Evolutionary conservation across 2,888 invertebrate species (phyloP), one percentile per base, ranked within the genome.

Genomic region (Ashinkailepas kermadecensis): DNA sequence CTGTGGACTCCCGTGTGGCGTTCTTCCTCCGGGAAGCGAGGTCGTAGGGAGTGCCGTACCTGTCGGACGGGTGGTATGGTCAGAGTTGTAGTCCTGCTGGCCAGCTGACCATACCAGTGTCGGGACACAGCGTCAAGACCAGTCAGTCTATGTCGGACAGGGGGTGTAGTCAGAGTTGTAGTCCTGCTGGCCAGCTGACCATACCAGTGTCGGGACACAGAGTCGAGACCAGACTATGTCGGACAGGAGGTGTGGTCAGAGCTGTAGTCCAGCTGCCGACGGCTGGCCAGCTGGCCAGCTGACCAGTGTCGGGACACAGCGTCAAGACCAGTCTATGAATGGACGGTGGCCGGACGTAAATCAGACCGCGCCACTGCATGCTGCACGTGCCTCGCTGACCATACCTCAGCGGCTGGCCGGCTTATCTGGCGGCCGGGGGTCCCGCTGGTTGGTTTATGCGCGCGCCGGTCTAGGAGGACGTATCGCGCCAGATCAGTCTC

Each of bases 1-100:
- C 96, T 81, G 98, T 99, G 39, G 97, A 97, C 88, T 99, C 99
- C 83, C 98, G 90, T 78, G 98, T 99, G 79, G 98, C 98, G 89
- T 99, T 99, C 90, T 99, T 98, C 85, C 98, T 91, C 85, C 98
- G 91, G 83, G 95, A 95, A 78, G 97, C 96, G 21, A 84, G 81
- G 89, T 97, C 97, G 89, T 96, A 95, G 84, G 95, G 95, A 84
- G 95, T 94, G 25, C 83, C 83, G 65, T 84, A 84, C 65, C 84
- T 84, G 82, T 39, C 9, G 56, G 81, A 39, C 80, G 23, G 23
- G 0, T 25, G 64, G 21, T 11, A 0, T 67, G 10, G 25, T 67
- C 25, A 67, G 10, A 67, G 39, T 4, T 39, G 39, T 39, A 39
- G 39, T 39, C 39, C 39, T 39, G 39, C 39, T 39, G 39, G 39